A percentile compares a stretch with the other conserved stretches of the same genome.
These are phyloP conservation scores for Helleia helle DNA, from an alignment of 2,888 invertebrate species.

Conservation along the genomic window DNA sequence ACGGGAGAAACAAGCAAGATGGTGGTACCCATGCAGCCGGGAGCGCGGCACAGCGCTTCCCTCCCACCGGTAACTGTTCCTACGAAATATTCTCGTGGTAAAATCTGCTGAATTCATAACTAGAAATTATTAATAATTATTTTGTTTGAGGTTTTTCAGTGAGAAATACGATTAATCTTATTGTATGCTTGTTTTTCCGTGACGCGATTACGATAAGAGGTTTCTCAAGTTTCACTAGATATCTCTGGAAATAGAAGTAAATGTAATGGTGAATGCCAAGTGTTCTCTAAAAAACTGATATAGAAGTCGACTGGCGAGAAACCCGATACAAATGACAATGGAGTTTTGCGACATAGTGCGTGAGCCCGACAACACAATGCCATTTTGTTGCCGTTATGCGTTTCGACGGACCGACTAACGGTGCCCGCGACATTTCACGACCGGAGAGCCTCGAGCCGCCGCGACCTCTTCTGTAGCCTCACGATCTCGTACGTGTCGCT, in stretches of 20 bases:
- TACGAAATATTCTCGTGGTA: no score
- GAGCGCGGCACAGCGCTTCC: no score
- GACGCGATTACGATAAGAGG: not conserved
- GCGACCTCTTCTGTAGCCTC: constrained; percentile 13
- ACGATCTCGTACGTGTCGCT: constrained; percentile 7
- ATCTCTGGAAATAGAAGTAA: not conserved
- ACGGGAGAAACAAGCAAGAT: no score
- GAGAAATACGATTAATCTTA: not conserved
- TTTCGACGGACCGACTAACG: constrained; percentile 38
- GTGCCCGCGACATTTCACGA: constrained; percentile 53
- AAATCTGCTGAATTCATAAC: no score
- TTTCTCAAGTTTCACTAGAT: not conserved
- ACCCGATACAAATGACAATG: constrained; percentile 11
- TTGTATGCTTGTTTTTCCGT: not conserved
- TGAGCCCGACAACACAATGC: constrained; percentile 22
- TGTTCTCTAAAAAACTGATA: constrained; percentile 8
- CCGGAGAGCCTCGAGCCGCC: constrained; percentile 15
- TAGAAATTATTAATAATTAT: no score
- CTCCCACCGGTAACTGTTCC: no score
- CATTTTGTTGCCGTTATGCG: constrained; percentile 37
- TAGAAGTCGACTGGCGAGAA: constrained; percentile 1
- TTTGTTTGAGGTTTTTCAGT: no score
- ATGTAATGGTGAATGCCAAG: not conserved
- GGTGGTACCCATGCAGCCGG: no score
- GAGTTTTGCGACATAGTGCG: constrained; percentile 25